These are phyloP conservation scores for Meloidogyne exigua DNA, from an alignment of 1,140 invertebrate genomes.

Conservation along the genomic window DNA sequence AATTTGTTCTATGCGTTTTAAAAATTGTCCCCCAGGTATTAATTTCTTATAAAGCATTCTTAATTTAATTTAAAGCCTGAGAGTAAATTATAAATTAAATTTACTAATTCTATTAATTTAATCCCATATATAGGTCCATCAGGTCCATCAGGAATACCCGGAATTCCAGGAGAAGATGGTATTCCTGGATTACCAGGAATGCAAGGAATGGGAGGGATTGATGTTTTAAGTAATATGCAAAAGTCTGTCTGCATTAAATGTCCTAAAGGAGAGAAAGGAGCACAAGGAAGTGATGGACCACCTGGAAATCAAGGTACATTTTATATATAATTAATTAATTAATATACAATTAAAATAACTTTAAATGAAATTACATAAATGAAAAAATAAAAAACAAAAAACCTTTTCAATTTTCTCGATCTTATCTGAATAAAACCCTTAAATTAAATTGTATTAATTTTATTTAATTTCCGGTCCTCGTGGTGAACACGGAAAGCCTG, in stretches of 20 bases:
- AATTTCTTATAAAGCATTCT: background rate
- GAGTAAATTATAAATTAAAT: too few species aligned
- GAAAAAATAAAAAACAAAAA: too few species aligned
- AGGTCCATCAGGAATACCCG: constrained; percentile 24
- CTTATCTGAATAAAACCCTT: too few species aligned
- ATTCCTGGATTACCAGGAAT: constrained; percentile 28
- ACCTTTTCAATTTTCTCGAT: too few species aligned
- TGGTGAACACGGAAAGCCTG: constrained; percentile 23
- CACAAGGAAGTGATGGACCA: constrained; percentile 21
- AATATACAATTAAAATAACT: too few species aligned
- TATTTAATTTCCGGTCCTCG: constrained; percentile 31
- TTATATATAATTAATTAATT: too few species aligned
- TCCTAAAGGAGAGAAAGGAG: background rate
- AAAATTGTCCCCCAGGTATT: constrained; percentile 31
- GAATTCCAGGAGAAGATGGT: constrained; percentile 31
- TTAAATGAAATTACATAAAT: too few species aligned
- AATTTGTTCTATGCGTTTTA: constrained; percentile 35
- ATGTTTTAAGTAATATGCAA: background rate
- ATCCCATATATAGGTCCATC: constrained; percentile 4
- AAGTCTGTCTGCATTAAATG: background rate
- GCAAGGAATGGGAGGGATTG: constrained; percentile 20
- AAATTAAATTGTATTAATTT: too few species aligned
- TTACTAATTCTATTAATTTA: too few species aligned
- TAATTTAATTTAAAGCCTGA: too few species aligned
- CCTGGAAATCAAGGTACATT: constrained; percentile 34